phyloP scores from a whole-genome alignment of 92 coral and sea anemone genomes.

The Porites divaricata region DNA sequence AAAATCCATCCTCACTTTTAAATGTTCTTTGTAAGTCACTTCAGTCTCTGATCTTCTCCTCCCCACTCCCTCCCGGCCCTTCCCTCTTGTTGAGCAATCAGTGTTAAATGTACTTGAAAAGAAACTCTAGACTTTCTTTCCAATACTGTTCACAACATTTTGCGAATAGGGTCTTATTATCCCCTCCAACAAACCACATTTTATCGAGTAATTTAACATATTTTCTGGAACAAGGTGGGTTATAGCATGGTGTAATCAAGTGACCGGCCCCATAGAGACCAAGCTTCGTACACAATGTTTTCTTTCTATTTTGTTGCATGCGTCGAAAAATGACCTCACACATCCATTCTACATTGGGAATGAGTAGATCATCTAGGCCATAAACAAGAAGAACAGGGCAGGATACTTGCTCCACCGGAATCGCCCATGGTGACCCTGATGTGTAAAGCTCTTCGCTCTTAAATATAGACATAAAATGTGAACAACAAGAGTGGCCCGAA shows the following conservation, averaged over 20 bases:
- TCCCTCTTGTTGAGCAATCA: no score
- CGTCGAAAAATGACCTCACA: slow-evolving; percentile 8
- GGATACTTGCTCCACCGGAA: slow-evolving; percentile 36
- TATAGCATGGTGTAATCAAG: slow-evolving; percentile 31
- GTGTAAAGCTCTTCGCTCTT: slow-evolving; percentile 26
- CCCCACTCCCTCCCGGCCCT: no score
- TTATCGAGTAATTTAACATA: slow-evolving; percentile 16
- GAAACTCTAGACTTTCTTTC: slow-evolving; percentile 32
- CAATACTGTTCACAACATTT: slow-evolving; percentile 28
- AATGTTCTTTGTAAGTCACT: no score
- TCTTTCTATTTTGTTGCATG: slow-evolving; percentile 29
- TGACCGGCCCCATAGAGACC: slow-evolving; percentile 28
- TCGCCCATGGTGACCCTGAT: slow-evolving; percentile 28
- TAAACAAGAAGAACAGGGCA: slow-evolving; percentile 32
- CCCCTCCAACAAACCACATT: slow-evolving; percentile 32
- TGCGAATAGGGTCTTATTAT: slow-evolving; percentile 6
- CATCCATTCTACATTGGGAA: slow-evolving; percentile 33
- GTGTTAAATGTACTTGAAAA: background rate
- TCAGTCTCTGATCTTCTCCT: no score
- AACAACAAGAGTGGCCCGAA: background rate
- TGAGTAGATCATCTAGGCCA: slow-evolving; percentile 28
- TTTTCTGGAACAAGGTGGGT: slow-evolving; percentile 31
- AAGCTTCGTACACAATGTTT: slow-evolving; percentile 23
- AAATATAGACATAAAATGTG: slow-evolving; percentile 8
- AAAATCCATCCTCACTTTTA: no score